Evolutionary conservation across 2,888 invertebrate species (phyloP), one percentile per base, ranked within the genome.

Genomic region (Acanthosepion lycidas): DNA sequence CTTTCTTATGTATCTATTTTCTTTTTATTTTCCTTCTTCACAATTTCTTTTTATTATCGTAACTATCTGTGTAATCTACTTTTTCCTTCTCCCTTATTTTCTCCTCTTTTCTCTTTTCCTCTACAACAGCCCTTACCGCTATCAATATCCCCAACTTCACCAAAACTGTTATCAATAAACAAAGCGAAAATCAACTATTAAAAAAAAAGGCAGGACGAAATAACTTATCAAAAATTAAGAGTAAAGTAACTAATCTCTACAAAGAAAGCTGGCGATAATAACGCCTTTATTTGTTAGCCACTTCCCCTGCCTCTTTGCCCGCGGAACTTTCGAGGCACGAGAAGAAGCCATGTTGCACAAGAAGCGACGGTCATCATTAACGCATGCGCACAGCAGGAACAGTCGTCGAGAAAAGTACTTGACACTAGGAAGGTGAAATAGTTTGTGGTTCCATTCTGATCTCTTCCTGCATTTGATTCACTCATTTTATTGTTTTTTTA

Each of bases 341-440:
- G 78, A 78, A 78, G 78, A 78, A 28, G 78, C 78, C 78, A 78
- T n/a, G 78, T 78, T 78, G 78, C 78, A 78, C 78, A n/a, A 78
- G 78, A 78, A 78, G 8, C 8, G 78, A 78, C 78, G 78, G n/a
- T 78, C 78, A 78, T 78, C 78, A 78, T 78, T 78, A n/a, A 78
- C 78, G 78, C 78, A 78, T 78, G 78, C 78, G 28, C 78, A n/a
- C 78, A 78, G 78, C 78, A 8, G 78, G 78, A 78, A 78, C n/a
- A 8, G 78, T 78, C 78, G 78, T 78, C 8, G 20, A 55, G 55
- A 18, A 55, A 55, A 18, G n/a, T 78, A 6, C 15, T 78, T 78
- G n/a, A n/a, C n/a, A n/a, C 28, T 12, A 9, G 78, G 78, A 28
- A 33, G 28, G 55, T 55, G 55, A 55, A 55, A 55, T 18, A 55